phyloP scores from a whole-genome alignment of 2,113 vertebrate species.

The Catharus bicknelli region DNA sequence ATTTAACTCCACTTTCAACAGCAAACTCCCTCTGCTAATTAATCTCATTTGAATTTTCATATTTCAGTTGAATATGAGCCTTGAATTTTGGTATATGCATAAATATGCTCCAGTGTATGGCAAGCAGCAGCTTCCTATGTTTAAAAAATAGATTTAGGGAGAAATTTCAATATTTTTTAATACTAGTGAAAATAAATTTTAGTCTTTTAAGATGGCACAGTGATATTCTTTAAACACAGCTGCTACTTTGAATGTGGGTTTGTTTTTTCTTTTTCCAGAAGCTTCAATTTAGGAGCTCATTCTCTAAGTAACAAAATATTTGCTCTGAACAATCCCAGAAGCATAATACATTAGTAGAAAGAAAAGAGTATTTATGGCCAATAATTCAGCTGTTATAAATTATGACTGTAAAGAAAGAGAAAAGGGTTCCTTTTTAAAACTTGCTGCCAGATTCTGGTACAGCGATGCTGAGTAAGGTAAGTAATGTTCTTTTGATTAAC shows the following conservation, averaged over 20 bases:
- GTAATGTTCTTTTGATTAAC: slow-evolving; percentile 10
- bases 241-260: neutral
- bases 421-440: neutral
- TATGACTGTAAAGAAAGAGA: neutral
- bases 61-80: neutral
- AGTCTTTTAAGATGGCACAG: neutral
- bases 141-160: neutral
- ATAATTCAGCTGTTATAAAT: slow-evolving; percentile 21
- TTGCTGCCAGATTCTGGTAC: neutral
- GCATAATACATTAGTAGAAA: neutral
- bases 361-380: neutral
- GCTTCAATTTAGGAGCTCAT: neutral
- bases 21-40: neutral
- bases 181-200: neutral
- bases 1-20: neutral
- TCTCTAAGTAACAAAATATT: slow-evolving; percentile 21
- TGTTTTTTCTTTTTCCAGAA: neutral
- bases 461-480: neutral
- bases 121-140: neutral
- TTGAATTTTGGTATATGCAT: neutral
- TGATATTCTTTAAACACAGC: neutral
- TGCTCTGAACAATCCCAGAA: slow-evolving; percentile 25
- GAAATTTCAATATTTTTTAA: neutral
- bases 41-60: neutral
- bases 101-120: neutral